Conservation (phyloP, 2,797 vertebrate genomes). For the Labeo calbasu region DNA sequence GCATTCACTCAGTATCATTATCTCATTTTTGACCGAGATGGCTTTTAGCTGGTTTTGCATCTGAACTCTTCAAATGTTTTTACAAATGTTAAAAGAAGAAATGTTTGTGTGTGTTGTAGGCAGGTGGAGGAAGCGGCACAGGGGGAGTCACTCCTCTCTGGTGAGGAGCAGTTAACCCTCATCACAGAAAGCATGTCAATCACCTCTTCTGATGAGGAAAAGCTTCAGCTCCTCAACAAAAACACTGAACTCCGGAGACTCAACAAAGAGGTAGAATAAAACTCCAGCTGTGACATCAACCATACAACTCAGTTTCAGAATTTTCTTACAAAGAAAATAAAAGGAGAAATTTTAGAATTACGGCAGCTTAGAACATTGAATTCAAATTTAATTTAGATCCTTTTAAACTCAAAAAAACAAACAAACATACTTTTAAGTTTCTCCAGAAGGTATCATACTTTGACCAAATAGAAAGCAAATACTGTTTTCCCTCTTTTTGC, state of each 20-base stretch:
- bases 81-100: too few species aligned
- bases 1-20: too few species aligned
- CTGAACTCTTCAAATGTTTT: too few species aligned
- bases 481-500: neutral
- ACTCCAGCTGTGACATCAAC: neutral
- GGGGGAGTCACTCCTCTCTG: conserved; percentile 68
- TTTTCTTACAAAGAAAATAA: neutral
- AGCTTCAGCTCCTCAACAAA: conserved; percentile 82
- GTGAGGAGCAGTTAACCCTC: conserved; percentile 77
- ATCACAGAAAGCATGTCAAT: conserved; percentile 82
- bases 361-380: neutral
- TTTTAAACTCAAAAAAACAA: too few species aligned
- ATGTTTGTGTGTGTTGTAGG: conserved; percentile 27
- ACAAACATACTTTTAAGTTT: too few species aligned
- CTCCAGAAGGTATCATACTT: too few species aligned
- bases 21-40: too few species aligned
- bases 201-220: conserved; percentile 83
- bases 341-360: neutral
- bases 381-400: neutral
- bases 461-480: too few species aligned
- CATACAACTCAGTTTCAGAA: neutral
- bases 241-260: conserved; percentile 84
- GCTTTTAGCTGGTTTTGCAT: too few species aligned
- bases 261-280: conserved; percentile 79
- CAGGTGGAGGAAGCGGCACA: conserved; percentile 56